phyloP scores from a whole-genome alignment of 1,140 invertebrate species.

The Drosophila pallidifrons region DNA sequence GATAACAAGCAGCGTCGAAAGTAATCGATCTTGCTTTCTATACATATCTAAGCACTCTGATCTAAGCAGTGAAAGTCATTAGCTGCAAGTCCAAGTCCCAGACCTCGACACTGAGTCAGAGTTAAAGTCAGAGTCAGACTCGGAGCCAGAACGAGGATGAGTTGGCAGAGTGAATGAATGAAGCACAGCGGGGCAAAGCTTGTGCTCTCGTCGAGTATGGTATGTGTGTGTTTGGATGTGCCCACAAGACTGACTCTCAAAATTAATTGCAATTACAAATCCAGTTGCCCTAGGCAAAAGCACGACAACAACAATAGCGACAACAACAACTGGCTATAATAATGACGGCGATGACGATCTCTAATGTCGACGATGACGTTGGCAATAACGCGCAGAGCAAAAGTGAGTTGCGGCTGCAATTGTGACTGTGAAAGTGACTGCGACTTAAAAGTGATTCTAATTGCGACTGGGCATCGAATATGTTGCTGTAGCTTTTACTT shows the following conservation, averaged over 20 bases:
- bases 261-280: conserved; percentile 74
- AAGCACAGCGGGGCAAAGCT: conserved; percentile 2
- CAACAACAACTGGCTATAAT: conserved; percentile 9
- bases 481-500: too few species aligned
- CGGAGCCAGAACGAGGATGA: conserved; percentile 19
- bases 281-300: conserved; percentile 35
- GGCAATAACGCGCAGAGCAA: conserved; percentile 23
- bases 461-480: not conserved
- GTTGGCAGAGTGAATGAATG: conserved; percentile 7
- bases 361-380: conserved; percentile 36
- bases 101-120: not conserved
- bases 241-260: conserved; percentile 27
- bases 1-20: not conserved
- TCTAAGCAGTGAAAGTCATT: conserved; percentile 33
- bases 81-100: conserved; percentile 1
- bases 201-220: not conserved
- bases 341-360: conserved; percentile 43
- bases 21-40: conserved; percentile 10
- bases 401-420: not conserved
- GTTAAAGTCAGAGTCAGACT: too few species aligned
- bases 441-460: not conserved
- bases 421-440: not conserved
- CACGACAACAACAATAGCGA: conserved; percentile 7
- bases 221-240: not conserved
- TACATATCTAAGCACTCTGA: not conserved